Evolutionary conservation across 2,888 invertebrate species (phyloP), one percentile per base, ranked within the genome.

Genomic region (Drosophila algonquin): DNA sequence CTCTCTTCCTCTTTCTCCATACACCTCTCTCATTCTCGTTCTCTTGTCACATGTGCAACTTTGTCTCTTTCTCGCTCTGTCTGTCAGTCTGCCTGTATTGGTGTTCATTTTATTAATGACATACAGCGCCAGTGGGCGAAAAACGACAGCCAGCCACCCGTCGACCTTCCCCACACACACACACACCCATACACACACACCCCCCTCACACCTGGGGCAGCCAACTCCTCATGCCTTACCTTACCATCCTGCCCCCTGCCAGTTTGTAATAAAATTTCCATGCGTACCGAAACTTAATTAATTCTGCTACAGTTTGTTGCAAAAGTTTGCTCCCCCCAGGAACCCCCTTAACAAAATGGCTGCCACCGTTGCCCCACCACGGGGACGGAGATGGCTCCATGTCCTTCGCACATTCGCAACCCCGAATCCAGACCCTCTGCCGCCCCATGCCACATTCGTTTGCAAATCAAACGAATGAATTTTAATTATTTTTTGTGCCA

Each of bases 101-200:
- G 90, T 91, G 91, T 90, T 91, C 91, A 91, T 91, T 91, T 91
- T 91, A 91, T 91, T 91, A 91, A 91, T 91, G 91, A 89, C 91
- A 89, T 89, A 74, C 84, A 87, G 81, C 81, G 85, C 72, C 74
- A 77, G 56, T 77, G 75, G 69, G 62, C 81, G 27, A 52, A 53
- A 62, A 59, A 10, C 40, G 40, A 40, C 40, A 18, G n/a, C 21
- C 21, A 48, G 9, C 12, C 47, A 35, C 16, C 40, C 35, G 32
- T n/a, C 6, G 14, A 16, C 24, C 47, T 9, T 52, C 58, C 24
- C 18, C 12, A 46, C 62, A 5, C 12, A 57, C 35, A 7, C 12
- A 24, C 24, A 24, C 12, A 44, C 62, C 4, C 12, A 57, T 21
- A 21, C 9, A 46, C 62, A 5, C 12, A 57, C 32, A 8, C 10